Base-by-base conservation (phyloP, 2,888 invertebrate genomes). In the Arrhopalites spinosus region DNA sequence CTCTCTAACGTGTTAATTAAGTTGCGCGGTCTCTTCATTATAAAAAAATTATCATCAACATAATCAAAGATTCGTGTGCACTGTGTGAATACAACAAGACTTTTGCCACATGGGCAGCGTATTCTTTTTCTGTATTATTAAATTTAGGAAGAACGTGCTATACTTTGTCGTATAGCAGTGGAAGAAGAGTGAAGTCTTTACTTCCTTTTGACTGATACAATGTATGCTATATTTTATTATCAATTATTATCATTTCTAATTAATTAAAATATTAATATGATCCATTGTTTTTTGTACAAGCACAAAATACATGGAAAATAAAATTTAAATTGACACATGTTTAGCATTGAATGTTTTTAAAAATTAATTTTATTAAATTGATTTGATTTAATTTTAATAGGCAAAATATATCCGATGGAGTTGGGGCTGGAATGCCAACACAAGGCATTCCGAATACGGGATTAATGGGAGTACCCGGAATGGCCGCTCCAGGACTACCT, bases 401-500 rank as follows among this genome's bases (percentile, higher is more conserved):
- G 75, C 75, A 75, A 43, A 75, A 59, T 66, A 69, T 74, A 27
- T 29, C 71, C 11, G 75, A 71, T 20, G 45, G 50, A 20, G 75
- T 59, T 23, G 75, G 75, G 15, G 64, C 56, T 67, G 75, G 75
- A 53, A 69, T 75, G 70, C 63, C n/a, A n/a, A n/a, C 63, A 23
- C 13, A 43, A n/a, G 68, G 74, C 1, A 63, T 75, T 25, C 66
- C 66, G 30, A 27, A 30, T 25, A 17, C 70, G 30, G 70, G 70
- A 13, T 59, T 75, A 17, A 61, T 71, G 64, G 75, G 75, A n/a
- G n/a, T 50, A 45, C 7, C n/a, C 3, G 15, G 50, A 50, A 5
- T 50, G 15, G 15, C 15, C 5, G 59, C 25, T 20, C 59, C 59
- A 8, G 63, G 63, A 29, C 25, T 63, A 29, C 50, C 30, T 27